These are phyloP conservation scores for Coelopa pilipes DNA, from an alignment of 2,888 invertebrate genomes.

Conservation along the genomic window DNA sequence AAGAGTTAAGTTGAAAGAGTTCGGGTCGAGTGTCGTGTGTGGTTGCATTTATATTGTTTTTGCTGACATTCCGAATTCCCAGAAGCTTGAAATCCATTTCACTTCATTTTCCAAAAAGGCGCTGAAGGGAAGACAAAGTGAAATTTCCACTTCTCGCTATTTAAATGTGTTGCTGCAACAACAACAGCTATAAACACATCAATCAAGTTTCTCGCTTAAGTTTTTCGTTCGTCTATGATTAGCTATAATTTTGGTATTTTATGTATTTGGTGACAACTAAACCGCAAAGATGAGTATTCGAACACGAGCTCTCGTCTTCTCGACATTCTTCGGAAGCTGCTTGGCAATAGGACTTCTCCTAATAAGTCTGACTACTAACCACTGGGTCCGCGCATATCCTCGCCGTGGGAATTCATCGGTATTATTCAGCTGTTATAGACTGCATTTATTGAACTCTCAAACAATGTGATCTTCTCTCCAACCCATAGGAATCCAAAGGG, in stretches of 20 bases:
- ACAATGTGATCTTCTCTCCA: too few species aligned
- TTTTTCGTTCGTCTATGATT: conserved; percentile 40
- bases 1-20: too few species aligned
- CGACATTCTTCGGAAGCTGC: conserved; percentile 80
- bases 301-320: conserved; percentile 77
- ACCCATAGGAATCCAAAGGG: conserved; percentile 69
- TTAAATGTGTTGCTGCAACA: background rate
- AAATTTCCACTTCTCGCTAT: background rate
- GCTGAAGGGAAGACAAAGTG: background rate
- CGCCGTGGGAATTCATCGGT: conserved; percentile 68
- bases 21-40: too few species aligned
- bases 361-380: conserved; percentile 80
- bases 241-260: too few species aligned
- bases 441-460: too few species aligned
- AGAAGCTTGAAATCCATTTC: too few species aligned
- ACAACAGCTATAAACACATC: background rate
- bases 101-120: background rate
- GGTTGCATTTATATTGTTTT: too few species aligned
- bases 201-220: conserved; percentile 47
- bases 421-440: conserved; percentile 12
- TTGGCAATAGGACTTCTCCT: conserved; percentile 77
- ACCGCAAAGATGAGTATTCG: conserved; percentile 71
- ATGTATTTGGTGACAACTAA: too few species aligned
- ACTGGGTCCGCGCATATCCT: conserved; percentile 80
- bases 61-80: too few species aligned